Conservation (phyloP, 2,888 invertebrate species). For the Spodoptera picta region DNA sequence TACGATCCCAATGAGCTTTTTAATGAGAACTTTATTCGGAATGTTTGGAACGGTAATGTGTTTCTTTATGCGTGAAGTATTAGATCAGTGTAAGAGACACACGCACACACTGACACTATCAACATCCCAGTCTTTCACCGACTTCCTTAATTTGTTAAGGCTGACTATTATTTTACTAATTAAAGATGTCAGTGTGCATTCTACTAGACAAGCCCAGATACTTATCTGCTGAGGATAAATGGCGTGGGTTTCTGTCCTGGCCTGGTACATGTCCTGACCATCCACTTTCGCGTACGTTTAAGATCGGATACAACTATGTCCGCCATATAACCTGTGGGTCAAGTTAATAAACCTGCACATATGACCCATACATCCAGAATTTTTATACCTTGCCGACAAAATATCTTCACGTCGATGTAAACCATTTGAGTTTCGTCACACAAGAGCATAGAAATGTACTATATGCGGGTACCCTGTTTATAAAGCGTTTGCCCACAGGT, state of each 20-base stretch:
- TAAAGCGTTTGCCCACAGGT: background rate
- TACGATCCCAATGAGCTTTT: slow-evolving; percentile 42
- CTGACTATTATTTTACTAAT: slow-evolving; percentile 16
- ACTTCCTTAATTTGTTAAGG: slow-evolving; percentile 22
- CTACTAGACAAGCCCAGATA: background rate
- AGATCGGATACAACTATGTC: background rate
- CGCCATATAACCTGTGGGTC: background rate
- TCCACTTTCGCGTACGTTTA: no score
- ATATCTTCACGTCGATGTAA: slow-evolving; percentile 15
- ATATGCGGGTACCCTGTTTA: background rate
- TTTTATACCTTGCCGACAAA: slow-evolving; percentile 7
- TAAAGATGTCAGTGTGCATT: slow-evolving; percentile 1
- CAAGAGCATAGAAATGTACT: background rate
- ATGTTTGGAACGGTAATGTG: slow-evolving; percentile 30
- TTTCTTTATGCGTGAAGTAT: slow-evolving; percentile 43
- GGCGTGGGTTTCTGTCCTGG: no score
- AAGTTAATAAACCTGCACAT: slow-evolving; percentile 1
- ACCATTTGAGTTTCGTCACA: slow-evolving; percentile 24
- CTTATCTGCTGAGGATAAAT: background rate
- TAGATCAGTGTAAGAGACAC: slow-evolving; percentile 39
- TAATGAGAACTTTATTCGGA: slow-evolving; percentile 37
- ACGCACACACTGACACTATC: slow-evolving; percentile 4
- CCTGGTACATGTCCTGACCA: no score
- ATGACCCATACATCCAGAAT: slow-evolving; percentile 7
- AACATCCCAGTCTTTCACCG: background rate